phyloP scores from a whole-genome alignment of 2,888 invertebrate species.

The Hemaris fuciformis region DNA sequence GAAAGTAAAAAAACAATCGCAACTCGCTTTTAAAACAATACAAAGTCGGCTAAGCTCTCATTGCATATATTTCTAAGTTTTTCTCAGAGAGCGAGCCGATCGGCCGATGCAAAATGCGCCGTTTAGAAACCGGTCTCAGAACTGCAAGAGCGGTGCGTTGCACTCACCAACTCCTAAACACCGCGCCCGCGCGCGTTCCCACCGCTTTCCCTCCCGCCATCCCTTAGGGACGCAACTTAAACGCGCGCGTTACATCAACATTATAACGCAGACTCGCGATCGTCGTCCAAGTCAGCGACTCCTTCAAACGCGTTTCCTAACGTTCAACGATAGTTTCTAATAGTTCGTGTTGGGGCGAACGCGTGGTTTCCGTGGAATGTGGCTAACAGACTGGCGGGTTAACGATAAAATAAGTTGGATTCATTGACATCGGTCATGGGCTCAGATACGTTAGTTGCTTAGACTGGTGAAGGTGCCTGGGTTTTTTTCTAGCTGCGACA shows the following conservation, averaged over 20 bases:
- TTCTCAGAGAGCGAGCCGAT: constrained; percentile 54
- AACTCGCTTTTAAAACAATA: constrained; percentile 4
- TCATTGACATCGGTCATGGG: constrained; percentile 69
- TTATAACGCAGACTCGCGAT: constrained; percentile 28
- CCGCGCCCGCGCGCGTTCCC: constrained; percentile 40
- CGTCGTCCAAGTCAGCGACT: constrained; percentile 32
- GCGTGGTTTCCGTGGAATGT: constrained; percentile 39
- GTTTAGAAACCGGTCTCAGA: constrained; percentile 73
- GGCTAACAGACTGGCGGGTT: constrained; percentile 36
- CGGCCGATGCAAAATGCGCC: constrained; percentile 58
- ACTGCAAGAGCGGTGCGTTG: constrained; percentile 57
- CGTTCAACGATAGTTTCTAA: constrained; percentile 40
- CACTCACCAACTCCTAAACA: constrained; percentile 56
- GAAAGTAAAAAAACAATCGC: neutral
- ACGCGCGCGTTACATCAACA: constrained; percentile 35
- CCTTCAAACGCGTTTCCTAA: constrained; percentile 38
- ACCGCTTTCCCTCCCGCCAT: constrained; percentile 30
- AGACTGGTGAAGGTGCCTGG: constrained; percentile 57
- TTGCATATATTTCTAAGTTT: constrained; percentile 68
- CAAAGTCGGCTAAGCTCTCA: constrained; percentile 25
- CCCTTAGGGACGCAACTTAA: constrained; percentile 42
- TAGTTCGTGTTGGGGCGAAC: constrained; percentile 31
- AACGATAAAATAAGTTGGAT: constrained; percentile 64
- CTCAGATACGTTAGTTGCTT: constrained; percentile 55
- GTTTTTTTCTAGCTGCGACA: constrained; percentile 34